phyloP scores from a whole-genome alignment of 2,888 invertebrate genomes.

The Drosophila kambysellisi region DNA sequence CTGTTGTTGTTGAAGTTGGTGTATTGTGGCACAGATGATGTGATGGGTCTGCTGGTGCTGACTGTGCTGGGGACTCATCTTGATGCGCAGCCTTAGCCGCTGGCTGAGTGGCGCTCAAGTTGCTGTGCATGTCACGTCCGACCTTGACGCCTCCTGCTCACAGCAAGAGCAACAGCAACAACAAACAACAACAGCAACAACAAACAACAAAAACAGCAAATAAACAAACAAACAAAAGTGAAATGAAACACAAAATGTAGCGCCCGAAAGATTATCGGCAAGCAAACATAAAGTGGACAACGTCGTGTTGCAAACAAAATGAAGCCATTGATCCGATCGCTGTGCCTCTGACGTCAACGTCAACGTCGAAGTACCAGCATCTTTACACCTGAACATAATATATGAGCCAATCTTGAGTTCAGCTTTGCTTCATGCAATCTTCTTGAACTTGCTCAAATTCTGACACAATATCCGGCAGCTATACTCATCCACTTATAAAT shows the following conservation, averaged over 20 bases:
- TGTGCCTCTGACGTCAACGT: slow-evolving; percentile 39
- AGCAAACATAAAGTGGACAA: slow-evolving; percentile 36
- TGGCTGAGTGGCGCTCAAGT: slow-evolving; percentile 63
- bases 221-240: slow-evolving; percentile 50
- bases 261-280: slow-evolving; percentile 31
- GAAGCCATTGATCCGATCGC: slow-evolving; percentile 26
- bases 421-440: slow-evolving; percentile 16
- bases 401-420: neutral
- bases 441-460: slow-evolving; percentile 14
- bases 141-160: slow-evolving; percentile 65
- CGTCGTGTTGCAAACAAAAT: slow-evolving; percentile 24
- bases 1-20: slow-evolving; percentile 32
- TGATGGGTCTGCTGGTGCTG: slow-evolving; percentile 24
- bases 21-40: slow-evolving; percentile 19
- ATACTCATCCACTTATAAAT: slow-evolving; percentile 21
- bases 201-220: slow-evolving; percentile 8
- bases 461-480: slow-evolving; percentile 48
- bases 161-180: slow-evolving; percentile 32
- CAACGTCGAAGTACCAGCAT: slow-evolving; percentile 23
- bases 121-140: slow-evolving; percentile 68
- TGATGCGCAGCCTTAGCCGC: slow-evolving; percentile 44
- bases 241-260: slow-evolving; percentile 40
- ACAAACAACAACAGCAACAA: neutral
- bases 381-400: slow-evolving; percentile 39
- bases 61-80: slow-evolving; percentile 23